These are phyloP conservation scores for Trichogramma evanescens DNA, from an alignment of 2,888 invertebrate species.

Conservation along the genomic window DNA sequence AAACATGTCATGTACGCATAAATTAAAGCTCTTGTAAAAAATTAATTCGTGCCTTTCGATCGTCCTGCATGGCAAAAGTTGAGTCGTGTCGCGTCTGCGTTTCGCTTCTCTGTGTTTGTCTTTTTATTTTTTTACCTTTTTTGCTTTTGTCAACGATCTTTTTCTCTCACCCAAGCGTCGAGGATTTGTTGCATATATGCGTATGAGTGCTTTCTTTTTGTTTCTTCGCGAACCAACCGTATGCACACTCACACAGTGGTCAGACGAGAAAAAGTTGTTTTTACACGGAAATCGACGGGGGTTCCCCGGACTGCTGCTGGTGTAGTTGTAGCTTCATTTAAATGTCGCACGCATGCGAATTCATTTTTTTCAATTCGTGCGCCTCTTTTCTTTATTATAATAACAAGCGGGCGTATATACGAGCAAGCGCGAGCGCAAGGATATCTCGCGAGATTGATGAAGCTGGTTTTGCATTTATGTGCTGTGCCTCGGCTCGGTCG, in stretches of 20 bases:
- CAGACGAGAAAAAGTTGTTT: constrained; percentile 27
- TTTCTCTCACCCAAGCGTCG: neutral
- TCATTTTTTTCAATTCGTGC: constrained; percentile 23
- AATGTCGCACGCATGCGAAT: constrained; percentile 32
- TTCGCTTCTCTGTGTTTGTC: too few relatives aligned
- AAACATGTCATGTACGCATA: constrained; percentile 7
- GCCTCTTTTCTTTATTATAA: constrained; percentile 4
- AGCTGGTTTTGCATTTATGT: constrained; percentile 23
- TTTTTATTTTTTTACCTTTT: too few relatives aligned
- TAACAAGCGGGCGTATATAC: neutral
- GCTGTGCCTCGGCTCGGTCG: constrained; percentile 11
- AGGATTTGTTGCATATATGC: neutral
- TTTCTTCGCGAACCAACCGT: neutral
- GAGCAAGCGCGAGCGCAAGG: constrained; percentile 22
- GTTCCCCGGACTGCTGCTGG: constrained; percentile 22
- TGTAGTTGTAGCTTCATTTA: constrained; percentile 28
- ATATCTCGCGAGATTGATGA: constrained; percentile 42
- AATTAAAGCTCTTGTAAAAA: constrained; percentile 7
- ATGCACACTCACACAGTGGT: neutral
- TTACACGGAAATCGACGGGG: constrained; percentile 38
- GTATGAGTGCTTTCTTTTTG: too few relatives aligned
- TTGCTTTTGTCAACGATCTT: neutral
- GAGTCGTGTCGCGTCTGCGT: too few relatives aligned
- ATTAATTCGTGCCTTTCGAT: neutral
- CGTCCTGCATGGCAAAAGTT: too few relatives aligned